Evolutionary conservation across 1,140 invertebrate genomes (phyloP), one percentile per base, ranked within the genome.

Genomic region (Drosophila virilis): DNA sequence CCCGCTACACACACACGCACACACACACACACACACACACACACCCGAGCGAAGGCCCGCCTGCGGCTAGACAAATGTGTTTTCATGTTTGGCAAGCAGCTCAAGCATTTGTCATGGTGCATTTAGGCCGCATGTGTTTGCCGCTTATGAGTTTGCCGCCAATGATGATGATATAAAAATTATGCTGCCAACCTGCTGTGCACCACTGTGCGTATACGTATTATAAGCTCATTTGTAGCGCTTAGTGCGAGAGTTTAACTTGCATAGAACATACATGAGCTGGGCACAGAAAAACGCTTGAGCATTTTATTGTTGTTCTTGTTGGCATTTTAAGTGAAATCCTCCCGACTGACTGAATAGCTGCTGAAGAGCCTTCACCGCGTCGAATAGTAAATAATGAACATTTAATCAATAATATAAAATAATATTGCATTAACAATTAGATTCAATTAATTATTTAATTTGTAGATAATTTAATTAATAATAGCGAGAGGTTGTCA

Each of bases 71-170:
- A 75, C 68, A 75, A 75, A 75, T 75, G 73, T 71, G 68, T 65
- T 75, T 59, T 59, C 60, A 65, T 75, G 73, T 65, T 71, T 45
- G 67, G 65, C 68, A 52, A 59, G 60, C 73, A 71, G 46, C 68
- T 75, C 45, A 43, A 71, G 58, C 73, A 75, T 75, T 75, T 75
- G 73, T 75, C 73, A 75, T 64, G 65, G 43, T 75, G 71, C 65
- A 69, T 55, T 45, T 61, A 42, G 45, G 28, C 12, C 40, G 48
- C 28, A 40, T 43, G 28, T 43, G 22, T 57, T 17, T 61, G 42
- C 2, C 51, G 32, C 28, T 40, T 46, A 8, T 62, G 38, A 33
- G 32, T 9, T 12, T 33, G 33, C 35, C 22, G 22, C 22, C 43
- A 57, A 51, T 22, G 50, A 57, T 62, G 28, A 55, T 74, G 52